These are phyloP conservation scores for Sigmodon hispidus DNA, from an alignment of 2,113 vertebrate species.

Conservation along the genomic window DNA sequence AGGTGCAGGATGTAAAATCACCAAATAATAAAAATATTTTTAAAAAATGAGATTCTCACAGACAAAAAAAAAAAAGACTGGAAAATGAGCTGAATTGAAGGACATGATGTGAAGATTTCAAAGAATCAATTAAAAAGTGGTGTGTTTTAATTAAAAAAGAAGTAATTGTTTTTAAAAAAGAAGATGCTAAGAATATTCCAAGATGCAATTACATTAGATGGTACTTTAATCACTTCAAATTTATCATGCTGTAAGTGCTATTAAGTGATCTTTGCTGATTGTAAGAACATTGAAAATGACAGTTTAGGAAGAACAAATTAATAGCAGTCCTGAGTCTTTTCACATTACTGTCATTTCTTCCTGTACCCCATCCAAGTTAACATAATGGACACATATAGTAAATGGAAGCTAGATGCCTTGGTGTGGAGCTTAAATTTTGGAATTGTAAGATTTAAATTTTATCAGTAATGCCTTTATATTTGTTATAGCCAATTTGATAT, in stretches of 20 bases:
- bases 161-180: too few relatives aligned
- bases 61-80: too few relatives aligned
- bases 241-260: slow-evolving; percentile 55
- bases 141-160: too few relatives aligned
- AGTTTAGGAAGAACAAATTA: slow-evolving; percentile 34
- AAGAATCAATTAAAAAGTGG: too few relatives aligned
- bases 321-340: slow-evolving; percentile 42
- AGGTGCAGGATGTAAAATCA: too few relatives aligned
- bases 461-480: slow-evolving; percentile 1
- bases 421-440: not conserved
- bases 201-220: slow-evolving; percentile 65
- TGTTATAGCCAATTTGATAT: not conserved
- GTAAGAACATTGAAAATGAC: slow-evolving; percentile 49
- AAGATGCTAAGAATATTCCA: slow-evolving; percentile 57
- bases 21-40: too few relatives aligned
- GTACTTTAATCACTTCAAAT: slow-evolving; percentile 62
- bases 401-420: not conserved
- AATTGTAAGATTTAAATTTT: slow-evolving; percentile 33
- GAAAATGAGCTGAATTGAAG: too few relatives aligned
- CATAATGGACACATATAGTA: slow-evolving; percentile 10
- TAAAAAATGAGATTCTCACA: too few relatives aligned
- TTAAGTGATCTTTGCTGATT: slow-evolving; percentile 60
- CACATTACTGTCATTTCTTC: not conserved
- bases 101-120: too few relatives aligned
- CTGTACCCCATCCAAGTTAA: not conserved